Evolutionary conservation across 2,888 invertebrate genomes (phyloP).

Genomic region (Hirtodrosophila confusa): DNA sequence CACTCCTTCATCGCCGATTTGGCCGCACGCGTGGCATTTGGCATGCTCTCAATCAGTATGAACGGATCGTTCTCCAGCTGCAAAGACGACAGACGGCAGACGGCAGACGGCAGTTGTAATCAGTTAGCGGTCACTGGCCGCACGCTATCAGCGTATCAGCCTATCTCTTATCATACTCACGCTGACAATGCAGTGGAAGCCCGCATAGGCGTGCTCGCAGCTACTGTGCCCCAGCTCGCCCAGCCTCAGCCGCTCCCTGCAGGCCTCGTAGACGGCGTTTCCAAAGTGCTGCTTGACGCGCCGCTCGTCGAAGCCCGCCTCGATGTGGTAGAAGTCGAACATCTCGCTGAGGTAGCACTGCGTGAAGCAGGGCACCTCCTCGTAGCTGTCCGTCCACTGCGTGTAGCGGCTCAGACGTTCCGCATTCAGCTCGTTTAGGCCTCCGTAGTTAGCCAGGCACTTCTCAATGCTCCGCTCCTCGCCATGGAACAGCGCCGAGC

Average conservation of each 20-base stretch:
- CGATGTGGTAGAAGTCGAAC: constrained; percentile 73
- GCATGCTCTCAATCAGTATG: constrained; percentile 74
- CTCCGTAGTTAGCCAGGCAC: constrained; percentile 73
- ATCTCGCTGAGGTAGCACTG: constrained; percentile 74
- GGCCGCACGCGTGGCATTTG: constrained; percentile 56
- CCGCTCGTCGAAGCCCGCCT: constrained; percentile 63
- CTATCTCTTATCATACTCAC: constrained; percentile 62
- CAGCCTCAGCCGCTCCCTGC: constrained; percentile 58
- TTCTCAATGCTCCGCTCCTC: constrained; percentile 61
- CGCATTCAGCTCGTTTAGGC: constrained; percentile 53
- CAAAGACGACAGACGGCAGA: neutral
- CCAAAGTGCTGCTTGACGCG: constrained; percentile 69
- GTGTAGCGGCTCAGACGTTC: constrained; percentile 72
- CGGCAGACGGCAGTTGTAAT: constrained; percentile 13
- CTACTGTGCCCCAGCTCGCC: constrained; percentile 35
- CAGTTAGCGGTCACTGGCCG: constrained; percentile 49
- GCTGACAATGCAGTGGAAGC: constrained; percentile 79
- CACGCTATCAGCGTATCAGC: constrained; percentile 9
- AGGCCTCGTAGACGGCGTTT: constrained; percentile 67
- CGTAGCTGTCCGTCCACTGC: constrained; percentile 74
- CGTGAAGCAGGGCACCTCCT: constrained; percentile 81
- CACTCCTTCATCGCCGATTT: constrained; percentile 80
- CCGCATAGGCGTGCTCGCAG: constrained; percentile 75
- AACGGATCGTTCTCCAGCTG: constrained; percentile 81
- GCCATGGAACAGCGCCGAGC: constrained; percentile 34